Conservation (phyloP, 1,140 invertebrate genomes). For the Cephus cinctus region DNA sequence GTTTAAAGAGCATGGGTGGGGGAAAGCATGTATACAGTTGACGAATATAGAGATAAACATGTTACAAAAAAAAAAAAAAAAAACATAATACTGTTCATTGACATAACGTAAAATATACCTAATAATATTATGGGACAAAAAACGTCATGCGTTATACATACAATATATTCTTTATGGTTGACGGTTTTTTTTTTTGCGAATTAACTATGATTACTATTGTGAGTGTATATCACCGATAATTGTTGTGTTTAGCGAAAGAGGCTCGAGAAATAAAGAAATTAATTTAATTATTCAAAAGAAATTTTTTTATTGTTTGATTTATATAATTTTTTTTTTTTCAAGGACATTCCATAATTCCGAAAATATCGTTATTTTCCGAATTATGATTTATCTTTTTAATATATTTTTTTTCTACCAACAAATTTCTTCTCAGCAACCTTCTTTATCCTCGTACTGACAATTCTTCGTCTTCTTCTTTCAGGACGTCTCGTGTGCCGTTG, state of each 20-base stretch:
- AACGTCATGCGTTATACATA: constrained; percentile 1
- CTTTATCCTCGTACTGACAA: constrained; percentile 17
- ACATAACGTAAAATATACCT: constrained; percentile 12
- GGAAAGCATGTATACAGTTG: no score
- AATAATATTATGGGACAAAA: background rate
- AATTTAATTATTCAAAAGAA: constrained; percentile 43
- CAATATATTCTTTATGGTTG: constrained; percentile 36
- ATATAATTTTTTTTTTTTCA: no score
- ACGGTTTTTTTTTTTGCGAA: constrained; percentile 31
- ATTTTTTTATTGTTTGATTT: constrained; percentile 1
- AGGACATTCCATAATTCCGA: no score
- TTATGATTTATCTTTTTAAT: constrained; percentile 3
- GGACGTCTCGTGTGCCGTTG: constrained; percentile 29
- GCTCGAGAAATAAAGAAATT: constrained; percentile 41
- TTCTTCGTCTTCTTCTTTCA: constrained; percentile 35
- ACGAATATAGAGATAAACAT: no score
- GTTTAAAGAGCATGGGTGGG: no score
- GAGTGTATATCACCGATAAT: constrained; percentile 38
- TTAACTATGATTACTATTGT: constrained; percentile 38
- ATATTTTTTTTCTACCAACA: constrained; percentile 9
- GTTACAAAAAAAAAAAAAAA: no score
- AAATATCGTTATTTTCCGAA: no score
- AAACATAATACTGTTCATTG: constrained; percentile 24
- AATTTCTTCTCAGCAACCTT: no score
- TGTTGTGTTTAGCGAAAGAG: constrained; percentile 36